These are phyloP conservation scores for Pseudobourletiella spinata DNA, from an alignment of 1,140 invertebrate species.

Conservation along the genomic window DNA sequence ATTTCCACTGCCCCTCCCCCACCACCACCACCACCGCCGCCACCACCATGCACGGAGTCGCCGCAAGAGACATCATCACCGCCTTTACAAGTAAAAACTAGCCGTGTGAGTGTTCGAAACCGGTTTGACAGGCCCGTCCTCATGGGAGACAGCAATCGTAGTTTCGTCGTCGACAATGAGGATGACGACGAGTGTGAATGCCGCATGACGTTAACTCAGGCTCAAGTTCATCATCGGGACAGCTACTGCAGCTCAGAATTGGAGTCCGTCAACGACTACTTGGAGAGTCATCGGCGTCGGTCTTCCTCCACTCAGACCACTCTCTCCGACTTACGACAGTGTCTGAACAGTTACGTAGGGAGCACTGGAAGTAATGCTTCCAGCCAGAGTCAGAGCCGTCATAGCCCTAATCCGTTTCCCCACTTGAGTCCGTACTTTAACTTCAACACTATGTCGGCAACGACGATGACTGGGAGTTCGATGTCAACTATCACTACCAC, in stretches of 20 bases:
- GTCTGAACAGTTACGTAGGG: conserved; percentile 12
- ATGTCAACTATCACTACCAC: neutral
- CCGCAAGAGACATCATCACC: neutral
- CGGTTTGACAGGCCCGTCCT: neutral
- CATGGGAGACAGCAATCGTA: neutral
- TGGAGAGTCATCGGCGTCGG: conserved; percentile 23
- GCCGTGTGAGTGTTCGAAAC: neutral
- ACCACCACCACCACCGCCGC: neutral
- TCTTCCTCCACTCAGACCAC: conserved; percentile 34
- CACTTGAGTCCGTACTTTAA: conserved; percentile 1
- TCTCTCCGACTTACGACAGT: conserved; percentile 25
- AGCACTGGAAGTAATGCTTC: conserved; percentile 1
- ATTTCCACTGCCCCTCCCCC: neutral
- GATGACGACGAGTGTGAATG: conserved; percentile 25
- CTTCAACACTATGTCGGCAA: neutral
- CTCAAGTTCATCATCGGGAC: conserved; percentile 33
- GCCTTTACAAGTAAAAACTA: neutral
- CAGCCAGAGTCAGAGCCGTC: conserved; percentile 6
- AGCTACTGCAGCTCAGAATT: conserved; percentile 26
- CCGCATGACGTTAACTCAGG: conserved; percentile 17
- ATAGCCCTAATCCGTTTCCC: conserved; percentile 1
- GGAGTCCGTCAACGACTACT: conserved; percentile 31
- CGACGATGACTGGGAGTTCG: neutral
- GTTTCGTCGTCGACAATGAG: neutral
- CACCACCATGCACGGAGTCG: neutral